A percentile compares a stretch with the other conserved stretches of the same genome.
These are phyloP conservation scores for Geotrypetes seraphini DNA, from an alignment of 2,797 vertebrate genomes.

Conservation along the genomic window DNA sequence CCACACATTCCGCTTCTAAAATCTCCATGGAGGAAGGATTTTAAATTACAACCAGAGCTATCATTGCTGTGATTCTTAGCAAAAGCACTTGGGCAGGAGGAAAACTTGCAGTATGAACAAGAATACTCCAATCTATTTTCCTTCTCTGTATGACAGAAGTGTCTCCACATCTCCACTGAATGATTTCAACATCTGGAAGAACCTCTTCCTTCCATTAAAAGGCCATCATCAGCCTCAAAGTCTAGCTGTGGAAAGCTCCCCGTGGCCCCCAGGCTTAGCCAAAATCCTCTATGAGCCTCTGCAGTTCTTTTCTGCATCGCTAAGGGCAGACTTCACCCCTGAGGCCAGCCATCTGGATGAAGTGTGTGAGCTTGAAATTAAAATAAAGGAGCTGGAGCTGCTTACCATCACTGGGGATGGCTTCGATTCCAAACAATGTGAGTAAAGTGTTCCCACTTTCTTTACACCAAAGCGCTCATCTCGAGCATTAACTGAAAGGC, in stretches of 20 bases:
- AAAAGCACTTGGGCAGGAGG: neutral
- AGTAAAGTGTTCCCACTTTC: too few species aligned
- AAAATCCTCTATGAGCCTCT: slow-evolving; percentile 43
- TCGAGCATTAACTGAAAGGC: too few species aligned
- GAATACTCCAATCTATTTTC: slow-evolving; percentile 36
- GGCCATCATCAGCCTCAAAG: neutral
- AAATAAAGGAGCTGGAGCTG: slow-evolving; percentile 56
- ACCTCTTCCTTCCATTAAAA: slow-evolving; percentile 17
- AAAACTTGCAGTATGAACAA: neutral
- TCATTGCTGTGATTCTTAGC: too few species aligned
- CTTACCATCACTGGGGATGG: slow-evolving; percentile 42
- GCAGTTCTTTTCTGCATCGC: slow-evolving; percentile 40
- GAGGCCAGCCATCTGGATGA: slow-evolving; percentile 10
- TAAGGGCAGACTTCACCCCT: neutral
- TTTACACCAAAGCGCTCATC: too few species aligned
- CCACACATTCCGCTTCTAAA: too few species aligned
- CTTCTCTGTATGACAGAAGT: slow-evolving; percentile 40
- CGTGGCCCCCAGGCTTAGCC: slow-evolving; percentile 41
- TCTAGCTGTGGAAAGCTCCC: slow-evolving; percentile 8
- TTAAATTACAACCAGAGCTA: too few species aligned
- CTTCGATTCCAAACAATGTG: slow-evolving; percentile 44
- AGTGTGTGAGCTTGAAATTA: slow-evolving; percentile 49
- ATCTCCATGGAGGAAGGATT: too few species aligned
- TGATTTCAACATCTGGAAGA: slow-evolving; percentile 21
- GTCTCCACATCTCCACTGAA: slow-evolving; percentile 15